phyloP scores from a whole-genome alignment of 2,797 vertebrate genomes.

The Poeciliopsis gracilis region DNA sequence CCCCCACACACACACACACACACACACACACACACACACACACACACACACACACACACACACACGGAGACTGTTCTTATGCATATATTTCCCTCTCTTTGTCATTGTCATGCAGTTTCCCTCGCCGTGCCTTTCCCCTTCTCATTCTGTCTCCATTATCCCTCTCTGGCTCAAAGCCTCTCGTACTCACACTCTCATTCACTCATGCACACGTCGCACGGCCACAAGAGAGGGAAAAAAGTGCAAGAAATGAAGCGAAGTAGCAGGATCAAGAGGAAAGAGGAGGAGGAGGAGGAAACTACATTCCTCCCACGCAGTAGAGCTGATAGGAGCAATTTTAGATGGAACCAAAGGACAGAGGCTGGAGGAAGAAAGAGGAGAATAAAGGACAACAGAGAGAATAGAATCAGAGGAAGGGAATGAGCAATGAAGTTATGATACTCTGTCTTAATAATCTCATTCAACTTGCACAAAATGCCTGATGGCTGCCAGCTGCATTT shows the following conservation, averaged over 20 bases:
- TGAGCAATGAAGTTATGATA: slow-evolving; percentile 44
- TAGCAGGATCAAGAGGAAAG: slow-evolving; percentile 18
- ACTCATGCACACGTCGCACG: slow-evolving; percentile 22
- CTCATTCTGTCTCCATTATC: slow-evolving; percentile 31
- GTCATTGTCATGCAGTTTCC: slow-evolving; percentile 41
- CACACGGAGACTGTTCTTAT: slow-evolving; percentile 7
- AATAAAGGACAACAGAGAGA: slow-evolving; percentile 1
- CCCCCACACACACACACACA: not conserved
- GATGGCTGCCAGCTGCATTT: slow-evolving; percentile 42
- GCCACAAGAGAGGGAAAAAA: slow-evolving; percentile 42
- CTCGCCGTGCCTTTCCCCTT: slow-evolving; percentile 29
- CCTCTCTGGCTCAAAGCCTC: slow-evolving; percentile 13
- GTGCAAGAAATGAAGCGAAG: slow-evolving; percentile 36
- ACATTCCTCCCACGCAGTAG: slow-evolving; percentile 50
- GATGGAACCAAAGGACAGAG: slow-evolving; percentile 30
- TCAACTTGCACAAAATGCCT: slow-evolving; percentile 39
- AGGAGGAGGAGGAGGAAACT: slow-evolving; percentile 36
- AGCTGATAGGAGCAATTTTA: slow-evolving; percentile 54
- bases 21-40: not conserved
- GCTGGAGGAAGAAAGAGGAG: not conserved
- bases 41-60: not conserved
- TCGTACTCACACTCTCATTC: slow-evolving; percentile 9
- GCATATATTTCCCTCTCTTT: slow-evolving; percentile 32
- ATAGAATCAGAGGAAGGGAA: not conserved
- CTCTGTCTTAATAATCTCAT: slow-evolving; percentile 60